Percentiles rank a stretch among this genome's conserved stretches.
phyloP scores from a whole-genome alignment of 2,888 invertebrate genomes.

The Drosophila borealis region DNA sequence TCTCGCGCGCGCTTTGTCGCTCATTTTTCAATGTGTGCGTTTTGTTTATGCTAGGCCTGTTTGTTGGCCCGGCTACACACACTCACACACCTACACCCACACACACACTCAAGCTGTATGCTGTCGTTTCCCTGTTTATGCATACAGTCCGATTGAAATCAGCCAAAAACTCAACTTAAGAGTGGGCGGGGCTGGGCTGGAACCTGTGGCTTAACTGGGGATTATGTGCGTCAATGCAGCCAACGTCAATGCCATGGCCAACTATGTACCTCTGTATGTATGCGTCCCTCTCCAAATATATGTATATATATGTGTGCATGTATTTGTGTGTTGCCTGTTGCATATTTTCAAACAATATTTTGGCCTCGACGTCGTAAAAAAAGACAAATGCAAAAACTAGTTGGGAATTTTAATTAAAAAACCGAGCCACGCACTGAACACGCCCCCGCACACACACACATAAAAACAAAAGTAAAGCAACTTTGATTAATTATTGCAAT shows the following conservation, averaged over 20 bases:
- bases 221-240: conserved; percentile 60
- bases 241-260: conserved; percentile 52
- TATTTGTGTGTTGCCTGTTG: conserved; percentile 47
- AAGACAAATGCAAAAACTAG: conserved; percentile 9
- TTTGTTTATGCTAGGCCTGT: conserved; percentile 70
- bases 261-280: conserved; percentile 9
- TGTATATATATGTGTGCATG: background rate
- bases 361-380: conserved; percentile 1
- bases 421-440: conserved; percentile 4
- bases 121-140: conserved; percentile 60
- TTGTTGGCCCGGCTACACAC: conserved; percentile 69
- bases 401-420: conserved; percentile 40
- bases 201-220: conserved; percentile 49
- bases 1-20: background rate
- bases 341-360: conserved; percentile 37
- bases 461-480: conserved; percentile 24
- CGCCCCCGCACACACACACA: background rate
- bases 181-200: background rate
- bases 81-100: conserved; percentile 10
- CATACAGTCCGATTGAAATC: conserved; percentile 68
- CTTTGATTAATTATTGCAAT: conserved; percentile 67
- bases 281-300: background rate
- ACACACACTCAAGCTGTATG: conserved; percentile 13
- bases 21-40: conserved; percentile 25
- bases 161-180: conserved; percentile 19